Evolutionary conservation across 2,113 vertebrate species (phyloP).

Genomic region (Narcine bancroftii): DNA sequence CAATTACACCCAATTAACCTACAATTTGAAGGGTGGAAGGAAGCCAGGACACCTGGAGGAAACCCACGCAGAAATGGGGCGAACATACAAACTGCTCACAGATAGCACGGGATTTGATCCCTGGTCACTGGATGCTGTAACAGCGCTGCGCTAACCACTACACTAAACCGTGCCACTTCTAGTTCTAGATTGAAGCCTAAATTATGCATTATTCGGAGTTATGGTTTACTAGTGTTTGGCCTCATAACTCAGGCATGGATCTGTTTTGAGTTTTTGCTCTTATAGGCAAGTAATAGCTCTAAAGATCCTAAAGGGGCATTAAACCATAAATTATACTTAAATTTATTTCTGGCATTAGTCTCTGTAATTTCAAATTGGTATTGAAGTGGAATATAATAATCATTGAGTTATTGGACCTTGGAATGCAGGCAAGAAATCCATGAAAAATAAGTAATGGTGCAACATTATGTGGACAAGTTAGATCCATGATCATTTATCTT

Average conservation of each 20-base stretch:
- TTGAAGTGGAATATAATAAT: not conserved
- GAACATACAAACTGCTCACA: too few relatives aligned
- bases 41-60: too few relatives aligned
- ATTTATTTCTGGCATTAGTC: not conserved
- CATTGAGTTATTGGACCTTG: conserved; percentile 19
- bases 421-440: not conserved
- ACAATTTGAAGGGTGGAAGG: too few relatives aligned
- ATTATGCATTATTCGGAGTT: too few relatives aligned
- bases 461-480: not conserved
- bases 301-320: not conserved
- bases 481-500: not conserved
- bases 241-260: not conserved
- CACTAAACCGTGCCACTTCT: too few relatives aligned
- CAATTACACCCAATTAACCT: too few relatives aligned
- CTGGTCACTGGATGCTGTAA: too few relatives aligned
- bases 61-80: too few relatives aligned
- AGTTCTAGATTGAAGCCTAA: too few relatives aligned
- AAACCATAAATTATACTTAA: not conserved
- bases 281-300: not conserved
- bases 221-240: too few relatives aligned
- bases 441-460: not conserved
- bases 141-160: too few relatives aligned
- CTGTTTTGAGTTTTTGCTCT: not conserved
- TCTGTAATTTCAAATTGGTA: not conserved
- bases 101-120: too few relatives aligned